These are phyloP conservation scores for Campoplex nolae DNA, from an alignment of 2,888 invertebrate genomes.

Conservation along the genomic window DNA sequence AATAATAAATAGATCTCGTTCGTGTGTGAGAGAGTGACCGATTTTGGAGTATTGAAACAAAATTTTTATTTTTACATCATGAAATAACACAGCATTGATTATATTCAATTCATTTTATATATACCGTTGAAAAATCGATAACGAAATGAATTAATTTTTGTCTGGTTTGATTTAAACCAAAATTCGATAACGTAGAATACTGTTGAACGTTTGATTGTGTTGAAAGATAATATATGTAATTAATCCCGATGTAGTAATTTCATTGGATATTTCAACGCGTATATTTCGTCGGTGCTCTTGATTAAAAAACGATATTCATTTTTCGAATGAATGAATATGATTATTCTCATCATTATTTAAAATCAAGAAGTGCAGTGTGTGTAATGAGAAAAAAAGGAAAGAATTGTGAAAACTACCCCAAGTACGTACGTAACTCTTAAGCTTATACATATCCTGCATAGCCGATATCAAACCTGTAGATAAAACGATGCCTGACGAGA, in stretches of 20 bases:
- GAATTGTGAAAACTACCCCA: conserved; percentile 30
- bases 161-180: not conserved
- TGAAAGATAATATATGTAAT: not conserved
- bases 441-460: conserved; percentile 57
- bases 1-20: conserved; percentile 44
- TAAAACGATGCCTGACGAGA: conserved; percentile 34
- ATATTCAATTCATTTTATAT: not conserved
- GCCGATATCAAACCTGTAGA: conserved; percentile 63
- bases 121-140: not conserved
- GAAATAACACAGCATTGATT: not conserved
- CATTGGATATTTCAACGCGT: not conserved
- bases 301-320: not conserved
- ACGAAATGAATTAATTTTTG: too few relatives aligned
- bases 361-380: conserved; percentile 9
- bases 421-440: conserved; percentile 52
- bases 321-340: not conserved
- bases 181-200: not conserved
- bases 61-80: conserved; percentile 9
- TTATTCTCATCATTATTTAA: not conserved
- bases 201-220: not conserved
- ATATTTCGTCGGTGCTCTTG: not conserved
- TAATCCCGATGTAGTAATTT: not conserved
- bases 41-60: conserved; percentile 1
- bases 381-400: conserved; percentile 13
- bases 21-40: conserved; percentile 22